These are phyloP conservation scores for Drosophila leontia DNA, from an alignment of 1,140 invertebrate genomes.

Conservation along the genomic window DNA sequence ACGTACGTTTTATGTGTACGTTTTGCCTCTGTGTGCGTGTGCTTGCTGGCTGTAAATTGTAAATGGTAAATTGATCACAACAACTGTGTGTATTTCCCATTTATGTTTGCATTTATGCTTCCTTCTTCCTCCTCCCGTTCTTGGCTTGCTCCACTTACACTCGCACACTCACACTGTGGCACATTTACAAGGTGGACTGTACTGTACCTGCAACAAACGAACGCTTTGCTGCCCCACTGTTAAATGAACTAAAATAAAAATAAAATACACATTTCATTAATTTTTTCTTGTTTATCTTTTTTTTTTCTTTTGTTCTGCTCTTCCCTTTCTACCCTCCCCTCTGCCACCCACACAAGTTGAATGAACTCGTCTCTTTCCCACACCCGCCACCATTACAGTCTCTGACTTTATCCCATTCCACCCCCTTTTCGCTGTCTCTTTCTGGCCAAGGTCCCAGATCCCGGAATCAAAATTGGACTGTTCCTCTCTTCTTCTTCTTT, in stretches of 20 bases:
- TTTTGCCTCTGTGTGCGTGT: conserved; percentile 13
- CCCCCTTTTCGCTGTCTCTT: neutral
- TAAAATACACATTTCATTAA: conserved; percentile 46
- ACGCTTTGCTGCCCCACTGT: conserved; percentile 4
- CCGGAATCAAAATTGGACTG: conserved; percentile 5
- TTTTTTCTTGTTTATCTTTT: conserved; percentile 23
- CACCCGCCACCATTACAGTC: neutral
- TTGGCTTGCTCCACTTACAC: conserved; percentile 22
- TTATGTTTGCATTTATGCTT: conserved; percentile 51
- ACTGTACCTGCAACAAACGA: conserved; percentile 22
- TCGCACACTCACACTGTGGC: conserved; percentile 2
- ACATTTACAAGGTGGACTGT: conserved; percentile 18
- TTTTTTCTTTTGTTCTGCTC: neutral
- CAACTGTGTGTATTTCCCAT: conserved; percentile 39
- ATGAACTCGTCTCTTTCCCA: conserved; percentile 52
- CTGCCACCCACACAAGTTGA: conserved; percentile 38
- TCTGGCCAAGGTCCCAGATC: neutral
- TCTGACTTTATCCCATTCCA: neutral
- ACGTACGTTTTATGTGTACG: conserved; percentile 17
- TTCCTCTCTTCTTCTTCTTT: neutral
- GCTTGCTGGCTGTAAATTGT: conserved; percentile 40
- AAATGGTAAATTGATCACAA: conserved; percentile 50
- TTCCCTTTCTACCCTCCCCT: neutral
- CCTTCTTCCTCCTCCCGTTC: conserved; percentile 19
- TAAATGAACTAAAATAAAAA: conserved; percentile 49